phyloP scores from a whole-genome alignment of 2,113 vertebrate species.

The Stigmatopora nigra region DNA sequence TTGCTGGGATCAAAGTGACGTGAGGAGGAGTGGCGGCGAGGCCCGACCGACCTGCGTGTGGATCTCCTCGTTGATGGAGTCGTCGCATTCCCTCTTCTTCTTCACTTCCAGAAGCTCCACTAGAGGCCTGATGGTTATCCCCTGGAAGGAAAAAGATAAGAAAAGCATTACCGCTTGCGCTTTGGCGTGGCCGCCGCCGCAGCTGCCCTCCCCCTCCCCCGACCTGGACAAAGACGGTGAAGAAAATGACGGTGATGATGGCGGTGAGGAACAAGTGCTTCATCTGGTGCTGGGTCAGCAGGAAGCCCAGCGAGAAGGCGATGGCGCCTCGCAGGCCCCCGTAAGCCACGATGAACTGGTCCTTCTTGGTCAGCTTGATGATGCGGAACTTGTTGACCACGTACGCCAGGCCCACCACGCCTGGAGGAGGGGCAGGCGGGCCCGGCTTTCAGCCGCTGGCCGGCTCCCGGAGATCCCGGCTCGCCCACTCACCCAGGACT shows the following conservation, averaged over 20 bases:
- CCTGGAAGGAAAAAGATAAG: slow-evolving; percentile 61
- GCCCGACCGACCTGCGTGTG: slow-evolving; percentile 97
- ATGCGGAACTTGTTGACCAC: slow-evolving; percentile 95
- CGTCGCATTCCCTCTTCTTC: slow-evolving; percentile 83
- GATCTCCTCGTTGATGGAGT: slow-evolving; percentile 95
- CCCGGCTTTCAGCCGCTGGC: background rate
- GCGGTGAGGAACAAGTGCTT: slow-evolving; percentile 90
- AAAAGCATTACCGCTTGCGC: no score
- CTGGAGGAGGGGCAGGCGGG: slow-evolving; percentile 51
- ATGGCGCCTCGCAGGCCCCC: slow-evolving; percentile 93
- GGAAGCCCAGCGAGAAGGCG: slow-evolving; percentile 88
- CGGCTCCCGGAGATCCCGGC: background rate
- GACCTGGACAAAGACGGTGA: slow-evolving; percentile 97
- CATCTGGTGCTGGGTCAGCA: slow-evolving; percentile 73
- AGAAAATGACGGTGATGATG: slow-evolving; percentile 96
- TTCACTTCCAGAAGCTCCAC: slow-evolving; percentile 93
- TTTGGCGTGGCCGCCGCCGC: no score
- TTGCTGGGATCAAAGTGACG: no score
- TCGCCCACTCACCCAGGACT: slow-evolving; percentile 75
- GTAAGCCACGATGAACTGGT: slow-evolving; percentile 96
- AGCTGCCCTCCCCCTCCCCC: background rate
- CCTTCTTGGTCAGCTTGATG: slow-evolving; percentile 88
- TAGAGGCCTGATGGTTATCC: slow-evolving; percentile 93
- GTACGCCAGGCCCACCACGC: slow-evolving; percentile 85
- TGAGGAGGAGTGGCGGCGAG: no score